Evolutionary conservation across 1,140 invertebrate genomes (phyloP).

Genomic region (Chrysomallon squamiferum): DNA sequence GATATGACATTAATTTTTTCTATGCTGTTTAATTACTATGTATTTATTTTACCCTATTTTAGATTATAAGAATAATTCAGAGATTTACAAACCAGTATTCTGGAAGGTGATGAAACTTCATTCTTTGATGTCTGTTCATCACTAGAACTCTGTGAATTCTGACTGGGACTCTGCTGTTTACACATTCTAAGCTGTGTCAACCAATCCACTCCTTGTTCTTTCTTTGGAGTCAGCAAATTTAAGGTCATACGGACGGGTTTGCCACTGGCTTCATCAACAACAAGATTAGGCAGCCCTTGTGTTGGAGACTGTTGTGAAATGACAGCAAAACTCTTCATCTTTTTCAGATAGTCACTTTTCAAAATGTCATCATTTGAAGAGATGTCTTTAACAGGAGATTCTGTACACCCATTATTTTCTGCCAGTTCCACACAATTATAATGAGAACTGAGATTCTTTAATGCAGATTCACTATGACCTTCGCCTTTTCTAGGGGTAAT

Average conservation of each 20-base stretch:
- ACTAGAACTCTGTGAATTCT: slow-evolving; percentile 3
- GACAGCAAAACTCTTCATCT: slow-evolving; percentile 57
- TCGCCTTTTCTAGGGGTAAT: neutral
- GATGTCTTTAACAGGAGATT: neutral
- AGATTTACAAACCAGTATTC: neutral
- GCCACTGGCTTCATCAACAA: slow-evolving; percentile 24
- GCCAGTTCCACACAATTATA: slow-evolving; percentile 6
- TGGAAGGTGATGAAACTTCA: slow-evolving; percentile 2
- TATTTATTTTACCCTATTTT: too few relatives aligned
- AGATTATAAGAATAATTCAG: too few relatives aligned
- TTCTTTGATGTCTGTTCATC: slow-evolving; percentile 2
- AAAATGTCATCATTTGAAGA: neutral
- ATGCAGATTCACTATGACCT: neutral
- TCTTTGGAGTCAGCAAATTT: slow-evolving; percentile 11
- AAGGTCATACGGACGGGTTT: slow-evolving; percentile 3
- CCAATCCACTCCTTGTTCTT: slow-evolving; percentile 14
- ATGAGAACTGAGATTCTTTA: neutral
- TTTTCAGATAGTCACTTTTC: slow-evolving; percentile 53
- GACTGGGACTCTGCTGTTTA: slow-evolving; percentile 5
- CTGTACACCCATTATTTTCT: neutral
- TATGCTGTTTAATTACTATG: too few relatives aligned
- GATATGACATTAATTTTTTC: too few relatives aligned
- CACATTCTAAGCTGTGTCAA: slow-evolving; percentile 20
- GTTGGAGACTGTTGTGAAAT: slow-evolving; percentile 71
- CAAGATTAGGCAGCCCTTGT: slow-evolving; percentile 71